Percentiles rank a stretch among this genome's conserved stretches.
Evolutionary conservation across 2,113 vertebrate genomes (phyloP).

Genomic region (Callipepla squamata): DNA sequence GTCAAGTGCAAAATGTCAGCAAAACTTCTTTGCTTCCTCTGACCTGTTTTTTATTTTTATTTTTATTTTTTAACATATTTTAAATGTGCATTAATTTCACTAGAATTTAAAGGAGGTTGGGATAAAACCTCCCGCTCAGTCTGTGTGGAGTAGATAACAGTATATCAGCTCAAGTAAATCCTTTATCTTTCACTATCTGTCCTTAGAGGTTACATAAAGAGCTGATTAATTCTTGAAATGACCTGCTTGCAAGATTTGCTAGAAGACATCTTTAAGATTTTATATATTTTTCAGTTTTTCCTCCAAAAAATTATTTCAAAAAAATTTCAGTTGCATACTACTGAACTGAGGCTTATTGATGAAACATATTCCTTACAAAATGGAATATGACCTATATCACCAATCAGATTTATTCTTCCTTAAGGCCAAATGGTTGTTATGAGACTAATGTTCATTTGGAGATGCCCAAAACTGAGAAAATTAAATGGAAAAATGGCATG

Average conservation of each 20-base stretch:
- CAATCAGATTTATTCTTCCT: not conserved
- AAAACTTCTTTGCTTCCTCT: not conserved
- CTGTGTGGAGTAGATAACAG: not conserved
- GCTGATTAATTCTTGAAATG: not conserved
- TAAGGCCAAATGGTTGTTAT: fast-evolving
- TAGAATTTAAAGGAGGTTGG: not conserved
- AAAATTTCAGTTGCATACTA: not conserved
- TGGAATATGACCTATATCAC: not conserved
- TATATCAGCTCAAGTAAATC: not conserved
- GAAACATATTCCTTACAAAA: not conserved
- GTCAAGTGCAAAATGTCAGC: not conserved
- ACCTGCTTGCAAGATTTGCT: not conserved
- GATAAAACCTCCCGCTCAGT: not conserved
- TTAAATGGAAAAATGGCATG: not conserved
- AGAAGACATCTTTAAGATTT: not conserved
- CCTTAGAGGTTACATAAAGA: not conserved
- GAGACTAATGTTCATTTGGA: not conserved
- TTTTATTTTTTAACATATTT: too few species aligned
- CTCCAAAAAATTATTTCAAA: not conserved
- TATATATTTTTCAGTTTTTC: not conserved
- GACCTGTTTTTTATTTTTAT: not conserved
- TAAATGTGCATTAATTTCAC: not conserved
- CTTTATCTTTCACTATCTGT: not conserved
- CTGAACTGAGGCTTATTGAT: not conserved
- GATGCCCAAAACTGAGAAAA: not conserved